Evolutionary conservation across 2,888 invertebrate species (phyloP), one percentile per base, ranked within the genome.

Genomic region (Drosophila helvetica): DNA sequence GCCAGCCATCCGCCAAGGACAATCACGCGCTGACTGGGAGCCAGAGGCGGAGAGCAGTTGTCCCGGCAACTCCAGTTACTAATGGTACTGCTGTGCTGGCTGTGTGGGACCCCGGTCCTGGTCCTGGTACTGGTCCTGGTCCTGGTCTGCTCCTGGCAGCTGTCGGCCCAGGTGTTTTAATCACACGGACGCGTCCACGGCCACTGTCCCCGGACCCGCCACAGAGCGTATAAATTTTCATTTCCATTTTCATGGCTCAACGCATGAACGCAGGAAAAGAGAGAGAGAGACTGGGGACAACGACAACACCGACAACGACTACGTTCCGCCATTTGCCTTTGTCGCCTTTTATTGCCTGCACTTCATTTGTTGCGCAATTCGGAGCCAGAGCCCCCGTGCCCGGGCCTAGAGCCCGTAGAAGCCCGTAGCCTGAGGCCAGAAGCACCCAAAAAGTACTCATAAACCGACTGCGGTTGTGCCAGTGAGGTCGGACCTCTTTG

Each of bases 271-370:
- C 70, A 66, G 58, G 47, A 47, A n/a, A n/a, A n/a, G n/a, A n/a
- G n/a, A n/a, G n/a, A n/a, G n/a, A 48, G 52, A 25, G 62, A 53
- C 66, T 53, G 27, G 47, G 55, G 38, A 53, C 33, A 12, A 18
- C 22, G 53, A 22, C 53, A 52, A 63, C 74, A 47, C 48, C 69
- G 58, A 52, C 72, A 63, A 30, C 42, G 45, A 74, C 61, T 51
- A 51, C 59, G 60, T 71, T 78, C 70, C 38, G 75, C 84, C 81
- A 87, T 87, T 89, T 85, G 86, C 86, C 75, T 87, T 87, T 85
- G 88, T 85, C 89, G 88, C 88, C 75, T 85, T 85, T 85, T 85
- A 89, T 85, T 89, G 85, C 89, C 86, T 85, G 88, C 85, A 85
- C 85, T 85, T 89, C 85, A 85, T 85, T 85, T 85, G 85, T 79